These are phyloP conservation scores for Capromys pilorides DNA, from an alignment of 2,797 vertebrate genomes.

Conservation along the genomic window DNA sequence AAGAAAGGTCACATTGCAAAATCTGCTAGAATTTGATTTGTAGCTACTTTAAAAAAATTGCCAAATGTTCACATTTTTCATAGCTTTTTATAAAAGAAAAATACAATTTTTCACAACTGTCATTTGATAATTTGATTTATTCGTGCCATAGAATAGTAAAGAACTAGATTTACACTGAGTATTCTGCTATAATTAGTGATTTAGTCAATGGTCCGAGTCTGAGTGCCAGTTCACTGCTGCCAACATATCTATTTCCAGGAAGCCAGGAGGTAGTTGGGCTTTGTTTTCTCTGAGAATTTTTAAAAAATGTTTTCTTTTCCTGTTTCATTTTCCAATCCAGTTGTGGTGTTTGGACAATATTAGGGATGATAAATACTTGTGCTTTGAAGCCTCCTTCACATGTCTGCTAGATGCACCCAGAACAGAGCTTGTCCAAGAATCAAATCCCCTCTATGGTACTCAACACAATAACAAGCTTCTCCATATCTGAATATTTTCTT, in stretches of 20 bases:
- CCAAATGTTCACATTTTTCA: conserved; percentile 57
- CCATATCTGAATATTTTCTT: background rate
- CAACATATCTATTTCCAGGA: background rate
- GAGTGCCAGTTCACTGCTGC: too few species aligned
- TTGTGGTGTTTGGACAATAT: background rate
- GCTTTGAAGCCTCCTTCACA: background rate
- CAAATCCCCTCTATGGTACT: background rate
- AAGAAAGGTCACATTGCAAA: conserved; percentile 64
- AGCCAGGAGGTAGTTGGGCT: background rate
- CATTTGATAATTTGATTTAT: conserved; percentile 59
- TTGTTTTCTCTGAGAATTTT: background rate
- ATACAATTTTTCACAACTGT: conserved; percentile 51
- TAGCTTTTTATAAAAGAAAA: conserved; percentile 54
- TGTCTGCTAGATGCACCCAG: accelerated
- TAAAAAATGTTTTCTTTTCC: background rate
- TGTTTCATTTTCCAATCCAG: background rate
- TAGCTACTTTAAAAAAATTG: conserved; percentile 20
- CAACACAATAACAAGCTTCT: background rate
- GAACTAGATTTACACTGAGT: background rate
- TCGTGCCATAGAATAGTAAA: conserved; percentile 30
- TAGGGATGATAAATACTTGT: background rate
- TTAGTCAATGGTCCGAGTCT: conserved; percentile 8
- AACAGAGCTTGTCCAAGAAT: background rate
- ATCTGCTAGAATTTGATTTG: conserved; percentile 69
- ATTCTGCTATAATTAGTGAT: background rate